Evolutionary conservation across 2,113 vertebrate species (phyloP).

Genomic region (Aldabrachelys gigantea): DNA sequence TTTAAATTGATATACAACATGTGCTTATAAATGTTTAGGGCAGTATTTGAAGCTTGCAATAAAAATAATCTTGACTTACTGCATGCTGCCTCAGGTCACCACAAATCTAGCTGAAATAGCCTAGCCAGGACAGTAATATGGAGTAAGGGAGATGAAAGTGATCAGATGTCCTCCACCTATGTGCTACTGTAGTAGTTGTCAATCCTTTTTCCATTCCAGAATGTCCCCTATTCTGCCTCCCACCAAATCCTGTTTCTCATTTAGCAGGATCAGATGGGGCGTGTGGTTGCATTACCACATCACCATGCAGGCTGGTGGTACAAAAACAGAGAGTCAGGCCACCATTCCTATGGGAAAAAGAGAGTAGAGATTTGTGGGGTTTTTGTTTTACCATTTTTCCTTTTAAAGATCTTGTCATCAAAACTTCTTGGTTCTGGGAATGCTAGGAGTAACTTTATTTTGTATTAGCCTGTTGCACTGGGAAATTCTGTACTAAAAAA

Average conservation of each 20-base stretch:
- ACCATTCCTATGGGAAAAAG: neutral
- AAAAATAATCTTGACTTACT: neutral
- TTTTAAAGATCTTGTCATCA: neutral
- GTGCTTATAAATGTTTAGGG: slow-evolving; percentile 20
- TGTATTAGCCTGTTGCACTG: neutral
- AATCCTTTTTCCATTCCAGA: neutral
- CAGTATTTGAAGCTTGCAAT: neutral
- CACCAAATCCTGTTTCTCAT: neutral
- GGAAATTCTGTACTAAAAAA: slow-evolving; percentile 30
- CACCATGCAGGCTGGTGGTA: neutral
- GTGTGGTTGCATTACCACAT: neutral
- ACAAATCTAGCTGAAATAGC: neutral
- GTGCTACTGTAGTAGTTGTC: neutral
- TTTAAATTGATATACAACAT: neutral
- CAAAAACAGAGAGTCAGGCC: neutral
- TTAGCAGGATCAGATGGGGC: neutral
- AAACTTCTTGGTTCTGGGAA: neutral
- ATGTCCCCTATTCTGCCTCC: accelerated
- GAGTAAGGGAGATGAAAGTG: neutral
- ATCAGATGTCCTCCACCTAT: neutral
- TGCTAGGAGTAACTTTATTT: neutral
- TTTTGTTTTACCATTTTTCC: neutral
- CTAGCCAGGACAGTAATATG: neutral
- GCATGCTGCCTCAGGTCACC: neutral
- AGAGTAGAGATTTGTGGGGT: neutral